phyloP scores from a whole-genome alignment of 2,797 vertebrate species.

The Coregonus sp. region DNA sequence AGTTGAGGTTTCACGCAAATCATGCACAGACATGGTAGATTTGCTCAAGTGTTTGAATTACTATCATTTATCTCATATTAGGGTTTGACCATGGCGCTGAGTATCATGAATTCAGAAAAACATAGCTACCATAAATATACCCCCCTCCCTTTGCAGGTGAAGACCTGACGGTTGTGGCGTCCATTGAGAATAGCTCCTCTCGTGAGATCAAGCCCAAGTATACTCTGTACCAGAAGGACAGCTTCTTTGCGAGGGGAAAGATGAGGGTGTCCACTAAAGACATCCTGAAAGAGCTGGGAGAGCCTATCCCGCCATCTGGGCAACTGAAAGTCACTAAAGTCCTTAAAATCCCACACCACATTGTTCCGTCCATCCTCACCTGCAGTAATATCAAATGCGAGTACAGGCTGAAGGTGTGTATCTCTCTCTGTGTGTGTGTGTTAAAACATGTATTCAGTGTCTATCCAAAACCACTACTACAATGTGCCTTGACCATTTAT shows the following conservation, averaged over 20 bases:
- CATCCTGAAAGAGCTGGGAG: conserved; percentile 83
- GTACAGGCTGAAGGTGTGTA: conserved; percentile 86
- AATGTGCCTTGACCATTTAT: too few relatives aligned
- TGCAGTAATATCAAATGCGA: conserved; percentile 87
- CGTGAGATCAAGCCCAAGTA: conserved; percentile 89
- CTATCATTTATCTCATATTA: too few relatives aligned
- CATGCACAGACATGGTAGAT: too few relatives aligned
- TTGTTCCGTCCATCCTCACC: conserved; percentile 81
- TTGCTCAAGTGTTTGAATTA: too few relatives aligned
- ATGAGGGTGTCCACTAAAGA: conserved; percentile 81
- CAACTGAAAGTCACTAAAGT: conserved; percentile 79
- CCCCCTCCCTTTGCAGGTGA: conserved; percentile 76
- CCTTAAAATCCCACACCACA: conserved; percentile 81
- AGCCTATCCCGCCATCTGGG: conserved; percentile 80
- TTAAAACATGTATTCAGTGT: not conserved
- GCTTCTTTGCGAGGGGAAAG: conserved; percentile 84
- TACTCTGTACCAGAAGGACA: conserved; percentile 85
- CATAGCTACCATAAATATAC: not conserved
- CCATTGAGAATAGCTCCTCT: conserved; percentile 88
- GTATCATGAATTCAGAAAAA: not conserved
- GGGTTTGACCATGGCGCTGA: not conserved
- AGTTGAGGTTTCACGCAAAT: too few relatives aligned
- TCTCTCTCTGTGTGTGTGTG: not conserved
- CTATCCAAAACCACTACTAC: too few relatives aligned
- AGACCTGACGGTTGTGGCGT: conserved; percentile 83